A percentile compares a stretch with the other conserved stretches of the same genome.
Evolutionary conservation across 2,888 invertebrate genomes (phyloP).

Genomic region (Tortrix viridana): DNA sequence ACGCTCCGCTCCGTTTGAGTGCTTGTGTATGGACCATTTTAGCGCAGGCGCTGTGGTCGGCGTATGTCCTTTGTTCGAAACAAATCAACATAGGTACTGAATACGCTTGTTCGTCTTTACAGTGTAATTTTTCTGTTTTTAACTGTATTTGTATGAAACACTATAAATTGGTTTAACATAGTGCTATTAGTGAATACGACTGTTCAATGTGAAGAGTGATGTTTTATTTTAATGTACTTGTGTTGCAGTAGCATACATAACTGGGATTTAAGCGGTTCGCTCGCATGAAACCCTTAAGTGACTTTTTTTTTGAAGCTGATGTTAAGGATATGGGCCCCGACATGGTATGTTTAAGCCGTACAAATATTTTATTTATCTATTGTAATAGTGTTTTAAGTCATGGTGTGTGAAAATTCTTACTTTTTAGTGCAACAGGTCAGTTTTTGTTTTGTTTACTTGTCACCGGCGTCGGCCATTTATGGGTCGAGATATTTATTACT

Average conservation of each 20-base stretch:
- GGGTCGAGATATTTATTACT: conserved; percentile 77
- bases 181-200: conserved; percentile 53
- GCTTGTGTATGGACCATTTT: conserved; percentile 63
- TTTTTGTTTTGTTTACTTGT: conserved; percentile 85
- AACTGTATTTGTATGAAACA: conserved; percentile 67
- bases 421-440: conserved; percentile 84
- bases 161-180: conserved; percentile 53
- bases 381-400: conserved; percentile 71
- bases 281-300: conserved; percentile 88
- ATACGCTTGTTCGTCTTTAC: conserved; percentile 68
- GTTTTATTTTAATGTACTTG: conserved; percentile 62
- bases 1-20: conserved; percentile 41
- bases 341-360: conserved; percentile 85
- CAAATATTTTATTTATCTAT: conserved; percentile 51
- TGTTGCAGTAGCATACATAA: conserved; percentile 72
- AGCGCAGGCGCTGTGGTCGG: conserved; percentile 82
- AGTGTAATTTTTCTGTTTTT: conserved; percentile 58
- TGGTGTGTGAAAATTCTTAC: conserved; percentile 60
- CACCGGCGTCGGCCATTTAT: conserved; percentile 86
- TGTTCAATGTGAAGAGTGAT: conserved; percentile 59
- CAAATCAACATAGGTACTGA: conserved; percentile 78
- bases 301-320: conserved; percentile 88
- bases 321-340: conserved; percentile 93
- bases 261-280: conserved; percentile 75
- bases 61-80: conserved; percentile 84